Conservation (phyloP, 2,797 vertebrate genomes). For the Argentina silus region DNA sequence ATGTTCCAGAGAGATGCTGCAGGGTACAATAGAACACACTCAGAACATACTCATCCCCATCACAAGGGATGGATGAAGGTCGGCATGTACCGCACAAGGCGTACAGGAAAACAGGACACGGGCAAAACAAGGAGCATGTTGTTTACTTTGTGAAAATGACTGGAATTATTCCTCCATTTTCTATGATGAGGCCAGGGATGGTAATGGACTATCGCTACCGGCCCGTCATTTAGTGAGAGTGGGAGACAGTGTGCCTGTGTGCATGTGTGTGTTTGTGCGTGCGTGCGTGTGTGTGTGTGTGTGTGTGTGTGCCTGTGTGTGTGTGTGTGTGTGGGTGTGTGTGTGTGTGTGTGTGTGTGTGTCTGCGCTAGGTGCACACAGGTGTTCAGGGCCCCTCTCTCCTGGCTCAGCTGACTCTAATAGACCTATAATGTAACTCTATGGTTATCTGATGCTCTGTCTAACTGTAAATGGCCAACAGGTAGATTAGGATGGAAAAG, state of each 20-base stretch:
- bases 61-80: neutral
- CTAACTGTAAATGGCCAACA: slow-evolving; percentile 52
- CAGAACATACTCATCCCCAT: neutral
- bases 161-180: neutral
- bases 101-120: neutral
- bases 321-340: neutral
- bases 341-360: slow-evolving; percentile 7
- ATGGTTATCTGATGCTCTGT: slow-evolving; percentile 50
- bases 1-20: neutral
- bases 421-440: slow-evolving; percentile 50
- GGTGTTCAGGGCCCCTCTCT: neutral
- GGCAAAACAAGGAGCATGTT: neutral
- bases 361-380: neutral
- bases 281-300: slow-evolving; percentile 7
- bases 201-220: neutral
- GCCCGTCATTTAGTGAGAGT: neutral
- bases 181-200: neutral
- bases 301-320: neutral
- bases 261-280: slow-evolving; percentile 6
- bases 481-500: slow-evolving; percentile 49
- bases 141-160: neutral
- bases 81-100: neutral
- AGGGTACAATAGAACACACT: neutral
- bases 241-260: neutral
- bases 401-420: slow-evolving; percentile 12